Percentiles rank a stretch among this genome's conserved stretches.
Evolutionary conservation across 2,888 invertebrate genomes (phyloP).

Genomic region (Nephrotoma flavescens): DNA sequence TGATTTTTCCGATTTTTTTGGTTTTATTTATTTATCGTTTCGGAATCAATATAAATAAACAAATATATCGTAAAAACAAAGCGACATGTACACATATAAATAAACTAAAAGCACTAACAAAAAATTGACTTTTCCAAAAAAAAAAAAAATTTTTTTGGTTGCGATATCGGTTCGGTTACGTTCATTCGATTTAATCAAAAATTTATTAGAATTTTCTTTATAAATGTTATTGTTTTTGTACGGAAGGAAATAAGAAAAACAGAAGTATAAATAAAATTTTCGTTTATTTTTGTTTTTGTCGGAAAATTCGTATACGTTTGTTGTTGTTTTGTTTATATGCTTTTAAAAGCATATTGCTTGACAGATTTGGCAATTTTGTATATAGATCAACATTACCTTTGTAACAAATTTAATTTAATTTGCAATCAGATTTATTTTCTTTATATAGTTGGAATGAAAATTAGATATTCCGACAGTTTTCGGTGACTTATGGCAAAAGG

Average conservation of each 20-base stretch:
- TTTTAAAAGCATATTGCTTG: not conserved
- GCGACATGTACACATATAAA: not conserved
- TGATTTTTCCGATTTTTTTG: not conserved
- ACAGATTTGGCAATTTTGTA: not conserved
- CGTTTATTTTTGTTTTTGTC: not conserved
- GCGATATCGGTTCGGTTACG: not conserved
- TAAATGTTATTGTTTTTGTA: not conserved
- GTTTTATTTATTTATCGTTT: not conserved
- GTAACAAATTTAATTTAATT: not conserved
- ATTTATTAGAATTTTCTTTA: not conserved
- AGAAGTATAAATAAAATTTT: not conserved
- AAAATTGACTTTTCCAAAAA: not conserved
- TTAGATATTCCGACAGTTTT: not conserved
- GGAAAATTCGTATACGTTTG: not conserved
- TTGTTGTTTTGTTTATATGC: not conserved
- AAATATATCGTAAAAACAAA: not conserved
- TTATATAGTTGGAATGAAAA: not conserved
- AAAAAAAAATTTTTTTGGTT: not conserved
- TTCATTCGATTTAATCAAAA: not conserved
- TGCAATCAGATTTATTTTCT: not conserved
- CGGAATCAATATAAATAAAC: not conserved
- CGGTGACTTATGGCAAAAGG: not conserved
- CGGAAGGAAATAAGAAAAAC: not conserved
- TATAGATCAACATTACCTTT: not conserved
- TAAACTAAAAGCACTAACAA: not conserved